Conservation (phyloP, 2,888 invertebrate species). For the Alsophila aescularia region DNA sequence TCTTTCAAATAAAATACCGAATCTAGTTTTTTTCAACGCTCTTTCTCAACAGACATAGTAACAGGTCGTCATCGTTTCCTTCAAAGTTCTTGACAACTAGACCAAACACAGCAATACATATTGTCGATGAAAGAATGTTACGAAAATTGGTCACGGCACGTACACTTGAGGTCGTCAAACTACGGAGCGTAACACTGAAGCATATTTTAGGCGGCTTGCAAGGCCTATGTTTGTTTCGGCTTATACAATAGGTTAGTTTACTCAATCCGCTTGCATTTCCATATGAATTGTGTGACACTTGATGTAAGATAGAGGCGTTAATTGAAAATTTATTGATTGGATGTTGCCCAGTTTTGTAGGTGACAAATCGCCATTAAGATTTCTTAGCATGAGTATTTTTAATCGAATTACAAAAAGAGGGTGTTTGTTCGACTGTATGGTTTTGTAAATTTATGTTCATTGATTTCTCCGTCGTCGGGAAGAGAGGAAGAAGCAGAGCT, state of each 20-base stretch:
- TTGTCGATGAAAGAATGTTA: constrained; percentile 28
- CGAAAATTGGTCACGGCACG: constrained; percentile 25
- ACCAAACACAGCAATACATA: constrained; percentile 14
- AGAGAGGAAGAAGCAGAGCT: no score
- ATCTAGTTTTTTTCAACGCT: no score
- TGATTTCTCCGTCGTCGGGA: no score
- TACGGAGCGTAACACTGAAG: constrained; percentile 14
- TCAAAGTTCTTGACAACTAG: constrained; percentile 8
- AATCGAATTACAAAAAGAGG: neutral
- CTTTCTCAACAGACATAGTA: neutral
- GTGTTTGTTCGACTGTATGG: no score
- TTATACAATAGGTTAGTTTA: constrained; percentile 29
- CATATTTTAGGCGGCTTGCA: neutral
- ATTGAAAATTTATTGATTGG: constrained; percentile 13
- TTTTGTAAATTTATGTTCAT: no score
- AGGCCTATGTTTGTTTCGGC: constrained; percentile 13
- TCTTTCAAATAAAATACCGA: no score
- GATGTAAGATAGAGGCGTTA: constrained; percentile 16
- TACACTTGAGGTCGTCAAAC: constrained; percentile 20
- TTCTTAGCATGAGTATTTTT: constrained; percentile 1
- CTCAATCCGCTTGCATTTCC: constrained; percentile 23
- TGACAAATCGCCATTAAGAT: neutral
- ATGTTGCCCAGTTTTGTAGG: neutral
- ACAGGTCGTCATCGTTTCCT: neutral
- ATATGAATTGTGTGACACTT: constrained; percentile 19